Percentiles rank a stretch among this genome's conserved stretches.
These are phyloP conservation scores for Catagonus wagneri DNA, from an alignment of 2,113 vertebrate genomes.

Conservation along the genomic window DNA sequence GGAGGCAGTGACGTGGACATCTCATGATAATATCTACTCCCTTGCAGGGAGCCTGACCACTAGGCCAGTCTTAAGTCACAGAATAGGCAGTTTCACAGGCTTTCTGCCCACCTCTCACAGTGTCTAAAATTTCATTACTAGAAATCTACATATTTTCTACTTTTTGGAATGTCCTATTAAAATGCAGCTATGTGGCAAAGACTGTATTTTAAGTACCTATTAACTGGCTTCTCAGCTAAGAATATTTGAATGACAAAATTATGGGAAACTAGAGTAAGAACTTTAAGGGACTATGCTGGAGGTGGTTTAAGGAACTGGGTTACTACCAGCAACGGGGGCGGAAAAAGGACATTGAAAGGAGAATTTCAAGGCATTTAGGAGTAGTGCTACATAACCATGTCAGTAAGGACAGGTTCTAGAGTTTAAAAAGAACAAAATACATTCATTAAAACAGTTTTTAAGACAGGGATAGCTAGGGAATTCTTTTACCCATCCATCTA, in stretches of 20 bases:
- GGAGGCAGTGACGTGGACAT: not conserved
- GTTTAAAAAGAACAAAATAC: conserved; percentile 30
- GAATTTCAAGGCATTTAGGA: not conserved
- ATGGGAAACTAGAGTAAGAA: not conserved
- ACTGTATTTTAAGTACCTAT: conserved; percentile 47
- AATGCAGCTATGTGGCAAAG: conserved; percentile 4
- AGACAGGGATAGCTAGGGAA: not conserved
- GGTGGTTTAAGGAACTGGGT: not conserved
- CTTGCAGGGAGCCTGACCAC: not conserved
- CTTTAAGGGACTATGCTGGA: not conserved
- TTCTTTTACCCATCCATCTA: not conserved
- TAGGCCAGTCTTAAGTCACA: not conserved
- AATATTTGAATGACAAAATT: conserved; percentile 39
- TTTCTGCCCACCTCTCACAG: not conserved
- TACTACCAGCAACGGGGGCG: not conserved
- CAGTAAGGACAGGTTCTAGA: not conserved
- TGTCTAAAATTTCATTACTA: conserved; percentile 25
- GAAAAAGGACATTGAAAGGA: not conserved
- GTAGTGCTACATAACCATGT: not conserved
- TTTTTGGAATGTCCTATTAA: conserved; percentile 45
- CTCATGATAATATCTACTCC: not conserved
- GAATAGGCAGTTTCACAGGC: not conserved
- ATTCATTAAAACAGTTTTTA: not conserved
- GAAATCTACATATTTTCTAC: conserved; percentile 2
- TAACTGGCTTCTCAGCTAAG: conserved; percentile 23